Evolutionary conservation across 2,797 vertebrate genomes (phyloP), one percentile per base, ranked within the genome.

Genomic region (Myripristis murdjan): DNA sequence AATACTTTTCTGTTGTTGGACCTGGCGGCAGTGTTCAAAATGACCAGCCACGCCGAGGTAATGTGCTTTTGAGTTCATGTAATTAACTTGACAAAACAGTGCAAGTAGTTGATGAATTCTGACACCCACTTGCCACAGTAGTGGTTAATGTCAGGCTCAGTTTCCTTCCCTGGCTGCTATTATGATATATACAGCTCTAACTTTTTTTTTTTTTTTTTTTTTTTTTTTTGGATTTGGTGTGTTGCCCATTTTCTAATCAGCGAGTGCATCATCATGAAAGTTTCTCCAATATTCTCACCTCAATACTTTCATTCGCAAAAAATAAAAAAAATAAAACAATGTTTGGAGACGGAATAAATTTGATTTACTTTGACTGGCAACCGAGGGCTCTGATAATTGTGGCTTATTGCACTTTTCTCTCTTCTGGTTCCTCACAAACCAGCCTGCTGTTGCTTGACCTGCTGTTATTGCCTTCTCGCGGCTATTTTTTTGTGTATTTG

Each of bases 381-480:
- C 79, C 63, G 28, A 75, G 76, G 66, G 47, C 61, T 54, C 44
- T 74, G 65, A 80, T 86, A 84, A 89, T 90, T 88, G 70, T 39
- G 53, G 54, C 57, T 90, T 91, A 91, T 91, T 91, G 87, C 80
- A 64, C 64, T 77, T 84, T 74, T 74, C 31, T 73, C 12, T 74
- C 75, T 72, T 73, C 48, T 64, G 7, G 67, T 80, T 79, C 73
- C 60, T 57, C 52, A 26, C 35, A 62, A 39, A 57, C 58, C 64
- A 55, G 68, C 10, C 64, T 35, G 52, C 35, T 64, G 11, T 10
- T 22, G 26, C 73, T 74, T 61, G 70, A 18, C 20, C 31, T 1
- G 14, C 73, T 37, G 67, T 89, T 89, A 89, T 88, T 91, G 76
- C 77, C 60, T 78, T 80, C 83, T 89, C 22, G 41, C 26, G 55